phyloP scores from a whole-genome alignment of 2,113 vertebrate genomes.

The human (Homo sapiens) region GRCh38 chr13:54589501-54590000 shows the following conservation, averaged over 20 bases:
- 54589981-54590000: not conserved
- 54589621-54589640: not conserved
- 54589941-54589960: not conserved
- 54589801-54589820: conserved; percentile 43
- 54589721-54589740: conserved; percentile 29
- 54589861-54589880: conserved; percentile 41
- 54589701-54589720: not conserved
- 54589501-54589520: not conserved
- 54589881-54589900: conserved; percentile 9
- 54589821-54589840: conserved; percentile 51
- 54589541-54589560: not conserved
- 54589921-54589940: not conserved
- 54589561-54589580: not conserved
- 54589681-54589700: not conserved
- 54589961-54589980: not conserved
- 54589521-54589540: not conserved
- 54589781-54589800: conserved; percentile 58
- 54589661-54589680: not conserved
- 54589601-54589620: not conserved
- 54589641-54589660: not conserved
- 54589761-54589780: conserved; percentile 70
- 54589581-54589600: not conserved
- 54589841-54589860: conserved; percentile 57
- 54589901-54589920: not conserved
- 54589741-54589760: conserved; percentile 20